These are phyloP conservation scores for Microplitis mediator DNA, from an alignment of 1,140 invertebrate genomes.

Conservation along the genomic window DNA sequence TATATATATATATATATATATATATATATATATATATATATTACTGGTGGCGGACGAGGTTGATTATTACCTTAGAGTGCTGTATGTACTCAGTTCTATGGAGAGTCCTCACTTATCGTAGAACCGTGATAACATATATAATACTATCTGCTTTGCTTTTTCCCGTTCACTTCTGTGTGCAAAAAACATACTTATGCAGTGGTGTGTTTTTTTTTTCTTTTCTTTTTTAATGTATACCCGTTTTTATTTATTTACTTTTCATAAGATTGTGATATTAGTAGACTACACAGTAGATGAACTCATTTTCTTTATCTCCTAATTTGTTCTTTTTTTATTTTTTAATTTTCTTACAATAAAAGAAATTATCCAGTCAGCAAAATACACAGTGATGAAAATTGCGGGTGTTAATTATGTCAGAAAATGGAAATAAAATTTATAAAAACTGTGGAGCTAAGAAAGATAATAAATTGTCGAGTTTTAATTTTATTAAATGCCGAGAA, in stretches of 20 bases:
- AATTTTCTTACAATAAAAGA: neutral
- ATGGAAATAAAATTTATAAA: conserved; percentile 2
- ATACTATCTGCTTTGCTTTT: conserved; percentile 30
- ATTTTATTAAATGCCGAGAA: neutral
- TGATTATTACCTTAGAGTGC: conserved; percentile 48
- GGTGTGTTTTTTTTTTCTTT: no score
- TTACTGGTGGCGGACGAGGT: conserved; percentile 20
- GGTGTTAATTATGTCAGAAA: neutral
- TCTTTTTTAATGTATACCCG: neutral
- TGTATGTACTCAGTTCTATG: conserved; percentile 37
- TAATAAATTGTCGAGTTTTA: conserved; percentile 6
- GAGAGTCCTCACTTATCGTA: conserved; percentile 51
- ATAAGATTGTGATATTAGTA: neutral
- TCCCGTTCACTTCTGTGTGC: conserved; percentile 6
- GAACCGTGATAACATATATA: conserved; percentile 54
- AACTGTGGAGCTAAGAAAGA: neutral
- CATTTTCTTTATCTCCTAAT: neutral
- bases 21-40: neutral
- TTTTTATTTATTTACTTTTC: neutral
- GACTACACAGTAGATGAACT: neutral
- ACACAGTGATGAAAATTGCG: neutral
- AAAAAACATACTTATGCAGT: neutral
- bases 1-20: neutral
- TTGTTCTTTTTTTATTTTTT: neutral
- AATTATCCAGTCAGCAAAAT: neutral